phyloP scores from a whole-genome alignment of 35 echinoderm and acorn worm species.

The Apostichopus californicus region DNA sequence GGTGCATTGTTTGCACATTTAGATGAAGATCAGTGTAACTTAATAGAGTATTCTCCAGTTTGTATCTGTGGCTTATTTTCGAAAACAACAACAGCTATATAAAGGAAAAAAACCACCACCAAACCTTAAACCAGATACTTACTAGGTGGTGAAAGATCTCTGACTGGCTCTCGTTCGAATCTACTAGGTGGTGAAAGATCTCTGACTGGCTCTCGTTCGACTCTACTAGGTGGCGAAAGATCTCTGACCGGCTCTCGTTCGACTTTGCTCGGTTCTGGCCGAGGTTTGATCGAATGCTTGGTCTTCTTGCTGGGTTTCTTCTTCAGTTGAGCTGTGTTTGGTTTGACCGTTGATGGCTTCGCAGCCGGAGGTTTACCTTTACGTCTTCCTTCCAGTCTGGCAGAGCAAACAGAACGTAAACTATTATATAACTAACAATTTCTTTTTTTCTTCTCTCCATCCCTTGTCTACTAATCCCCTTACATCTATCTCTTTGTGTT shows the following conservation, averaged over 20 bases:
- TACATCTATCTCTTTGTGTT: too few relatives aligned
- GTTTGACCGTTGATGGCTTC: background rate
- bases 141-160: background rate
- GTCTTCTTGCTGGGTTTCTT: background rate
- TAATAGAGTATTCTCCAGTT: too few relatives aligned
- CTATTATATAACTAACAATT: too few relatives aligned
- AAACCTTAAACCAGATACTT: background rate
- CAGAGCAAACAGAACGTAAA: background rate
- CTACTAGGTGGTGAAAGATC: background rate
- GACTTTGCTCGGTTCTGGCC: background rate
- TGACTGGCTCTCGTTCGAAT: background rate
- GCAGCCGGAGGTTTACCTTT: background rate
- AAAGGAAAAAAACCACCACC: too few relatives aligned
- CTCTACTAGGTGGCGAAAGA: background rate
- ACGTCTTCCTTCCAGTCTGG: slow-evolving; percentile 26
- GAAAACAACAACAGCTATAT: too few relatives aligned
- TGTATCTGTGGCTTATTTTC: too few relatives aligned
- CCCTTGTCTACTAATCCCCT: too few relatives aligned
- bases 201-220: background rate
- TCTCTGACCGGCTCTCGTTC: background rate
- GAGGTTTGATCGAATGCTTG: background rate
- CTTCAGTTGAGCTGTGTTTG: slow-evolving; percentile 1
- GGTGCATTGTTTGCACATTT: too few relatives aligned
- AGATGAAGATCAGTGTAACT: too few relatives aligned
- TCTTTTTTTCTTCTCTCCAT: too few relatives aligned